These are phyloP conservation scores for Cephus rjabovi DNA, from an alignment of 2,888 invertebrate genomes.

Conservation along the genomic window DNA sequence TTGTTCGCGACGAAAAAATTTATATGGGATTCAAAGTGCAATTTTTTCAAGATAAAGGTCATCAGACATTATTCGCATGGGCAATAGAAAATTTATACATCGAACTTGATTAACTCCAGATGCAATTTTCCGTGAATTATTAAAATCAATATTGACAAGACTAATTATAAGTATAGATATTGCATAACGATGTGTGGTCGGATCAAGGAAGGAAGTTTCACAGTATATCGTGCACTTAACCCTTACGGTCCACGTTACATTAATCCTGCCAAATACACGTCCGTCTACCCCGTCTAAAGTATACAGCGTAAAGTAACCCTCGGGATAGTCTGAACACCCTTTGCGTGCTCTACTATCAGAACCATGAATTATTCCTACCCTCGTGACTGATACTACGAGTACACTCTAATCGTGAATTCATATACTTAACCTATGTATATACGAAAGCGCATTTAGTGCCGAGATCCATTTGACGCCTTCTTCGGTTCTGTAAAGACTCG, in stretches of 20 bases:
- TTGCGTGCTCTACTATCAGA: not conserved
- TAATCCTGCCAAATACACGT: not conserved
- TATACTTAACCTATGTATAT: not conserved
- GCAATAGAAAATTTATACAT: not conserved
- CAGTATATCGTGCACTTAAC: not conserved
- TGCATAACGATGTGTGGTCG: not conserved
- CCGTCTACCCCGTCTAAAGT: not conserved
- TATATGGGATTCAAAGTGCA: too few species aligned
- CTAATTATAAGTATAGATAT: not conserved
- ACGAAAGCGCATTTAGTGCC: not conserved
- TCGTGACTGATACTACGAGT: not conserved
- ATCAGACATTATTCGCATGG: too few species aligned
- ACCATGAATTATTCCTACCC: not conserved
- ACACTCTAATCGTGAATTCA: not conserved
- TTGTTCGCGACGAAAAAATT: too few species aligned
- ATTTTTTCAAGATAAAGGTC: too few species aligned
- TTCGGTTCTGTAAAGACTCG: not conserved
- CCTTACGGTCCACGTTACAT: not conserved
- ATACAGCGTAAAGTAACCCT: not conserved
- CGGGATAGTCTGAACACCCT: not conserved
- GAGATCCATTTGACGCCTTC: not conserved
- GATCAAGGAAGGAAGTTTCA: not conserved
- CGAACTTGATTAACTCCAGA: not conserved
- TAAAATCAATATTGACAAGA: not conserved
- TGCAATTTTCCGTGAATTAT: not conserved